phyloP scores from a whole-genome alignment of 2,888 invertebrate species.

The Dicycla oo region DNA sequence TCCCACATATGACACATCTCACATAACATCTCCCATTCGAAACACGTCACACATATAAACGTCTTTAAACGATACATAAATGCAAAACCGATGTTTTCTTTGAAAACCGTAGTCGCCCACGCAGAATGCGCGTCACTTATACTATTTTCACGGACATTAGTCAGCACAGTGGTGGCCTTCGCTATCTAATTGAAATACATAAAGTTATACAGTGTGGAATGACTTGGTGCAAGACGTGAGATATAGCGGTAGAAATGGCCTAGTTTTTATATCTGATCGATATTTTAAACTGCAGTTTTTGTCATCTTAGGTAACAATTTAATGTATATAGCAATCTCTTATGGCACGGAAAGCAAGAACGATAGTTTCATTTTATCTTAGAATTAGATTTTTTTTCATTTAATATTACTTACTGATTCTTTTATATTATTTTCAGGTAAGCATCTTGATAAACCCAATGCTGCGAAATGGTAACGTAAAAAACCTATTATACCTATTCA shows the following conservation, averaged over 20 bases:
- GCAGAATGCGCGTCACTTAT: conserved; percentile 31
- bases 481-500: not conserved
- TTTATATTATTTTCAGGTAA: conserved; percentile 49
- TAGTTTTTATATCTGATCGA: not conserved
- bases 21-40: conserved; percentile 14
- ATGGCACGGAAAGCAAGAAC: not conserved
- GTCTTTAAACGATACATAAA: conserved; percentile 37
- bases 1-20: conserved; percentile 36
- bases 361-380: not conserved
- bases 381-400: not conserved
- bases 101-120: conserved; percentile 35
- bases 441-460: not conserved
- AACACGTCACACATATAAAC: conserved; percentile 26
- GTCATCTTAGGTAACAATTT: not conserved
- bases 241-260: conserved; percentile 22
- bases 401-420: not conserved
- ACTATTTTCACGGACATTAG: conserved; percentile 70
- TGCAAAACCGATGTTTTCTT: conserved; percentile 43
- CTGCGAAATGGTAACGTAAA: conserved; percentile 29
- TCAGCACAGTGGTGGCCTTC: conserved; percentile 68
- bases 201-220: conserved; percentile 51
- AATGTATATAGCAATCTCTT: not conserved
- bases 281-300: not conserved
- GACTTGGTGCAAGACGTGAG: conserved; percentile 22
- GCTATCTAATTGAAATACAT: conserved; percentile 67